Conservation (phyloP, 2,797 vertebrate species). For the Cirrhinus mrigala region DNA sequence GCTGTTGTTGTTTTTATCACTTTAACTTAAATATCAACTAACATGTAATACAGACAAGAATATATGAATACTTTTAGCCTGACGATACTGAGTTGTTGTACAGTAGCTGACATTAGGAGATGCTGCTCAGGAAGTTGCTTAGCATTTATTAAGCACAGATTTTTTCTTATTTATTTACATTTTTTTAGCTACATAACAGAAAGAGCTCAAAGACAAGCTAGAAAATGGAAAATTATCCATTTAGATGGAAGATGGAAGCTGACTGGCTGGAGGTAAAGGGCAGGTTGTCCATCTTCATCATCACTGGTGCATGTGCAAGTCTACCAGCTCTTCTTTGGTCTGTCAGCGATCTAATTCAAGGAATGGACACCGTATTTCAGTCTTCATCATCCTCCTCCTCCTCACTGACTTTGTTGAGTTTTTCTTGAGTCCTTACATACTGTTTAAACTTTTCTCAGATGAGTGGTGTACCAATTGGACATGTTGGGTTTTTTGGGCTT, state of each 20-base stretch:
- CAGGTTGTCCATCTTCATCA: neutral
- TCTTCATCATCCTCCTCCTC: neutral
- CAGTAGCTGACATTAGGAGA: no score
- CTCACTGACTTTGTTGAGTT: slow-evolving; percentile 15
- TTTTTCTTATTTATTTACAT: no score
- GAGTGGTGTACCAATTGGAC: fast-evolving
- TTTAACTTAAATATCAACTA: neutral
- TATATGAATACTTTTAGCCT: no score
- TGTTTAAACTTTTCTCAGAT: neutral
- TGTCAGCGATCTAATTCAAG: neutral
- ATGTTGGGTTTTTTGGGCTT: fast-evolving
- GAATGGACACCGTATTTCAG: neutral
- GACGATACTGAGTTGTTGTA: no score
- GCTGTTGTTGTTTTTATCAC: fast-evolving
- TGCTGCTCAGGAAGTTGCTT: no score
- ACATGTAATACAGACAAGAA: neutral
- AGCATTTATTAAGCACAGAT: no score
- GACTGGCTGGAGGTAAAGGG: no score
- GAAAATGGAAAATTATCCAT: neutral
- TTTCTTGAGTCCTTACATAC: neutral
- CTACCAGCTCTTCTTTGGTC: neutral
- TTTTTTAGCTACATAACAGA: neutral
- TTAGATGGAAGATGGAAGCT: neutral
- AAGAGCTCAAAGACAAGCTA: neutral
- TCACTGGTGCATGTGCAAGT: neutral